A percentile compares a stretch with the other conserved stretches of the same genome.
Evolutionary conservation across 2,888 invertebrate species (phyloP).

Genomic region (Apamea crenata): DNA sequence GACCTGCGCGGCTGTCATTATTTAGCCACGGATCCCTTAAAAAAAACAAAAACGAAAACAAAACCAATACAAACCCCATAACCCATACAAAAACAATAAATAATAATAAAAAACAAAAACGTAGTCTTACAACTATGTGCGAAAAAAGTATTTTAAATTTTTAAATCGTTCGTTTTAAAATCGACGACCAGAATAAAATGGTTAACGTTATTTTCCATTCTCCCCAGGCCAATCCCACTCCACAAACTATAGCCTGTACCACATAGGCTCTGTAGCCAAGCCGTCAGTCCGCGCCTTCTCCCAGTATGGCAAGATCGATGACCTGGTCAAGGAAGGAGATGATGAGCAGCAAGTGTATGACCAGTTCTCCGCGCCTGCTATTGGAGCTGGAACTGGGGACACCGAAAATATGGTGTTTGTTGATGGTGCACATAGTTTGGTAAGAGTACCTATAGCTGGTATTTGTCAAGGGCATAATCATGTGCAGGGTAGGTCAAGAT

Average conservation of each 20-base stretch:
- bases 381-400: conserved; percentile 92
- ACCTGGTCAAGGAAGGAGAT: conserved; percentile 92
- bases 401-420: conserved; percentile 96
- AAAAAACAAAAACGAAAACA: no score
- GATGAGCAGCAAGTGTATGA: conserved; percentile 94
- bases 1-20: no score
- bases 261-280: conserved; percentile 93
- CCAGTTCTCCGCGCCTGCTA: conserved; percentile 95
- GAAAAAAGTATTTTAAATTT: background rate
- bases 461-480: background rate
- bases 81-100: no score
- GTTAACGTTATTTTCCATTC: background rate
- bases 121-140: background rate
- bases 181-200: background rate
- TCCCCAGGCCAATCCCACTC: conserved; percentile 96
- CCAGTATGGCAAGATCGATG: conserved; percentile 95
- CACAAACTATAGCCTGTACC: conserved; percentile 94
- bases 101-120: no score
- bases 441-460: conserved; percentile 73
- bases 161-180: background rate
- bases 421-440: conserved; percentile 96
- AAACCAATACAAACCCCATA: no score
- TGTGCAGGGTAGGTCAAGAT: no score
- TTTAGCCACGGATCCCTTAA: no score
- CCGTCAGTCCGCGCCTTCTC: conserved; percentile 95